Evolutionary conservation across 1,140 invertebrate species (phyloP).

Genomic region (Psilanteris sp.): DNA sequence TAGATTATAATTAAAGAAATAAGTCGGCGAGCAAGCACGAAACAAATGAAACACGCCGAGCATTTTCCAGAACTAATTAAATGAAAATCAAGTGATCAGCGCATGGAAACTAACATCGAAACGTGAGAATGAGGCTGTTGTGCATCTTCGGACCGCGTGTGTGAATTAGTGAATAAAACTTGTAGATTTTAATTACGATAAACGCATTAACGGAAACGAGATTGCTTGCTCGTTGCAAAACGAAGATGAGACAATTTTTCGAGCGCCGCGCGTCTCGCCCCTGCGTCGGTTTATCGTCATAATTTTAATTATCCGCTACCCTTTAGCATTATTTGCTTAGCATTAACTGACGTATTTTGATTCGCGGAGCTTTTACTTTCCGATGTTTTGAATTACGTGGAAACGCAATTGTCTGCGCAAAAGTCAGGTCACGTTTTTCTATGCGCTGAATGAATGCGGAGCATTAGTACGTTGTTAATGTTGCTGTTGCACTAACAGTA

Average conservation of each 20-base stretch:
- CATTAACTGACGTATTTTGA: too few relatives aligned
- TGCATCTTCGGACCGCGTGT: slow-evolving; percentile 62
- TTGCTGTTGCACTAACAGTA: background rate
- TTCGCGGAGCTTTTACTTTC: slow-evolving; percentile 41
- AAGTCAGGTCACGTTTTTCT: too few relatives aligned
- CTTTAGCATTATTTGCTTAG: too few relatives aligned
- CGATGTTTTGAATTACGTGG: background rate
- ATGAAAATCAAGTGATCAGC: slow-evolving; percentile 68
- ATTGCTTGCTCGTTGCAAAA: slow-evolving; percentile 24
- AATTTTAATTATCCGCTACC: too few relatives aligned
- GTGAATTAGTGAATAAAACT: slow-evolving; percentile 60
- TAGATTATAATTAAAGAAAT: slow-evolving; percentile 64
- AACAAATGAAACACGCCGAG: slow-evolving; percentile 64
- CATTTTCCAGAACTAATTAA: slow-evolving; percentile 66
- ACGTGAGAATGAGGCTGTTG: slow-evolving; percentile 77
- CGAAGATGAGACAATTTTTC: slow-evolving; percentile 12
- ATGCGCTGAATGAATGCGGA: too few relatives aligned
- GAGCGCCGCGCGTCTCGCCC: too few relatives aligned
- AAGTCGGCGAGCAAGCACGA: slow-evolving; percentile 54
- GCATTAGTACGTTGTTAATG: too few relatives aligned
- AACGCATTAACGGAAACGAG: slow-evolving; percentile 57
- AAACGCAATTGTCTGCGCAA: too few relatives aligned
- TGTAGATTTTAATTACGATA: slow-evolving; percentile 63
- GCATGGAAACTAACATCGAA: slow-evolving; percentile 59
- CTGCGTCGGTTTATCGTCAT: too few relatives aligned